Conservation (phyloP, 2,888 invertebrate species). For the Operophtera brumata region DNA sequence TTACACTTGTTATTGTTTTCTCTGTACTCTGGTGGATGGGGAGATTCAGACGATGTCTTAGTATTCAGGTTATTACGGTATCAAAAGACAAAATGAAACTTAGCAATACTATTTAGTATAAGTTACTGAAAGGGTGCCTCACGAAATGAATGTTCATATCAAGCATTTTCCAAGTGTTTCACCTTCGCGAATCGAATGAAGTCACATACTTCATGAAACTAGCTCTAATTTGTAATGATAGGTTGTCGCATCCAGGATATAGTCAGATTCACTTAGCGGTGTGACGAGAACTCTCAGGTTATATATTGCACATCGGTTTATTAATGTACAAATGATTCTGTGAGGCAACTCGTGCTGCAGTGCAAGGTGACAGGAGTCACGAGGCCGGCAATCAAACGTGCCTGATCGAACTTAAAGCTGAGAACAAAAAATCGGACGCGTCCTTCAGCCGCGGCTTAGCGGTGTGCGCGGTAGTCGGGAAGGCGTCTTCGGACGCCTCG, state of each 20-base stretch:
- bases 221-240: background rate
- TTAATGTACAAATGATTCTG: conserved; percentile 33
- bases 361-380: conserved; percentile 21
- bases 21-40: conserved; percentile 17
- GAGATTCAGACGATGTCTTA: conserved; percentile 20
- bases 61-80: conserved; percentile 11
- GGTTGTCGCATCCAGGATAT: conserved; percentile 20
- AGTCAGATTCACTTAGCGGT: conserved; percentile 23
- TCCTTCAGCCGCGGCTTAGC: no score
- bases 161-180: background rate
- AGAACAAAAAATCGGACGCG: no score
- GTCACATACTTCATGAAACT: no score
- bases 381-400: conserved; percentile 12
- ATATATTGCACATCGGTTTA: conserved; percentile 26
- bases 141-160: background rate
- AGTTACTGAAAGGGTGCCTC: conserved; percentile 1
- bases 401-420: background rate
- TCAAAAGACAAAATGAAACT: conserved; percentile 18
- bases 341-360: conserved; percentile 30
- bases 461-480: no score
- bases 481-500: no score
- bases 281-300: conserved; percentile 22
- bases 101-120: conserved; percentile 19
- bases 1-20: conserved; percentile 21
- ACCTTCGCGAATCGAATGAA: background rate